Evolutionary conservation across 2,888 invertebrate genomes (phyloP).

Genomic region (Thelaira solivaga): DNA sequence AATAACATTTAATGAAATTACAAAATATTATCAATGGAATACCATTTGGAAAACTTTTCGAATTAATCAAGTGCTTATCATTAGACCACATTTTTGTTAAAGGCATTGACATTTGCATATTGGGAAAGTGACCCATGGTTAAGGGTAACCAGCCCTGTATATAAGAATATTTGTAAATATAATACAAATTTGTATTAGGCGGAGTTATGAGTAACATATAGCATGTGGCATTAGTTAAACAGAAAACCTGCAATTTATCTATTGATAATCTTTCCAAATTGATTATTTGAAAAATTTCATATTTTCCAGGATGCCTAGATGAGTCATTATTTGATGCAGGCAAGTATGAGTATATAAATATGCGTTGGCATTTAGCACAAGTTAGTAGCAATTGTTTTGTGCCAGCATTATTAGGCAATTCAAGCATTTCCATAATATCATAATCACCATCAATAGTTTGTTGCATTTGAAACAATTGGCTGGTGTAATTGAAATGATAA

Average conservation of each 20-base stretch:
- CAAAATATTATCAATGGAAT: conserved; percentile 46
- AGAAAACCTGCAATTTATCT: conserved; percentile 68
- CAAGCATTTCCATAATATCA: conserved; percentile 68
- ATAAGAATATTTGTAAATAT: conserved; percentile 69
- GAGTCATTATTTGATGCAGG: conserved; percentile 37
- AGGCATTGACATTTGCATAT: conserved; percentile 69
- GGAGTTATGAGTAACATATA: conserved; percentile 69
- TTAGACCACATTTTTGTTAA: conserved; percentile 49
- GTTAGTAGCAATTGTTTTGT: conserved; percentile 68
- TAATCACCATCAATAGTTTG: conserved; percentile 72
- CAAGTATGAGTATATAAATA: conserved; percentile 70
- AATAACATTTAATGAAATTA: conserved; percentile 43
- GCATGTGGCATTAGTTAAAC: conserved; percentile 63
- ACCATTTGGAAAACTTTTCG: conserved; percentile 12
- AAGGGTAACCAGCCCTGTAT: conserved; percentile 71
- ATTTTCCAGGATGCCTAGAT: not conserved
- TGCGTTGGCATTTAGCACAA: conserved; percentile 69
- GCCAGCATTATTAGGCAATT: conserved; percentile 43
- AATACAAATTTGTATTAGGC: conserved; percentile 67
- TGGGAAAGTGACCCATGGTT: conserved; percentile 69
- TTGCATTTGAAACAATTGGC: conserved; percentile 66
- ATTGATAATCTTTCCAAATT: conserved; percentile 68
- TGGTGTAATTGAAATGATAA: conserved; percentile 62
- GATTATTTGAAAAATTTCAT: conserved; percentile 69
- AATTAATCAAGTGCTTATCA: not conserved